Percentiles rank a stretch among this genome's conserved stretches.
phyloP scores from a whole-genome alignment of 2,113 vertebrate species.

The Limnothrissa miodon region DNA sequence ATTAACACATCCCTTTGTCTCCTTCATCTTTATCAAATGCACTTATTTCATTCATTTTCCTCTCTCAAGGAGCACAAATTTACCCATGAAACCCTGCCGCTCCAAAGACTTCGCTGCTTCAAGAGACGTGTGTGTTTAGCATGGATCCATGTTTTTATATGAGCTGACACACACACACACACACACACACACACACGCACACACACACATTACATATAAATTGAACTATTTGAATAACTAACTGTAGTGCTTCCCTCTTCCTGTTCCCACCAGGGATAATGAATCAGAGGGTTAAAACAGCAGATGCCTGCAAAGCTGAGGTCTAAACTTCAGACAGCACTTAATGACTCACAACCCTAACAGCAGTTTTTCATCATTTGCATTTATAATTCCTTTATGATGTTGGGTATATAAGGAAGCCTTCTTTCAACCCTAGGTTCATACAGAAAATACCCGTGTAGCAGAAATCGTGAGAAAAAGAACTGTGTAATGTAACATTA shows the following conservation, averaged over 20 bases:
- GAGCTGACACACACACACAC: not conserved
- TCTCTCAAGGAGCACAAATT: not conserved
- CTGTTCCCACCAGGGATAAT: not conserved
- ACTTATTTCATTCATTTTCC: conserved; percentile 1
- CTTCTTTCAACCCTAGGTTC: too few relatives aligned
- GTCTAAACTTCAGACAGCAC: not conserved
- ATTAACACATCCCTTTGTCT: conserved; percentile 24
- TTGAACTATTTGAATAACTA: not conserved
- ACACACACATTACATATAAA: not conserved
- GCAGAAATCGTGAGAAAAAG: too few relatives aligned
- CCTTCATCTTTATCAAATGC: conserved; percentile 18
- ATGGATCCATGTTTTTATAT: not conserved
- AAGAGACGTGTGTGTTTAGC: not conserved
- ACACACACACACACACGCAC: not conserved
- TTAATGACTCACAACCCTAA: not conserved
- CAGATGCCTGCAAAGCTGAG: not conserved
- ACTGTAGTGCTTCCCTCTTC: not conserved
- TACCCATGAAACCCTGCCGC: conserved; percentile 14
- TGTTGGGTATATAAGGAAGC: too few relatives aligned
- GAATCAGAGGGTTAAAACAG: not conserved
- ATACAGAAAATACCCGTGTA: not conserved
- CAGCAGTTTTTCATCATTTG: not conserved
- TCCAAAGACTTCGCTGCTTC: not conserved
- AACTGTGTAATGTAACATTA: not conserved
- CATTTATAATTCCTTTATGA: too few relatives aligned